Base-by-base conservation (phyloP, 1,140 invertebrate species). In the Dreissena rostriformis region DNA sequence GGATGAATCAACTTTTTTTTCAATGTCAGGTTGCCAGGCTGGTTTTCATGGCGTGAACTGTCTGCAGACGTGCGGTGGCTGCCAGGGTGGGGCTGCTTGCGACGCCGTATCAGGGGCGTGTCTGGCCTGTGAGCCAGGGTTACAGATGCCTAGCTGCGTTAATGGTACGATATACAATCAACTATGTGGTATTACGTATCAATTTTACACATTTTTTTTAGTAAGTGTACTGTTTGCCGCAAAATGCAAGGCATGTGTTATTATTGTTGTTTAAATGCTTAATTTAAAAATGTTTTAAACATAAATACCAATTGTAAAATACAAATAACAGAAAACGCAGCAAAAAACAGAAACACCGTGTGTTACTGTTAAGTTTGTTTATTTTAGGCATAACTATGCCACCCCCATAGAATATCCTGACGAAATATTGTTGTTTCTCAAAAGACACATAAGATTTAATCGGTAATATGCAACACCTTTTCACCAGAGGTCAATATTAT, bases 51-150 rank as follows among this genome's bases (percentile, higher is more conserved):
- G 77, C 52, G 4, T 10, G 11, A 61, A 71, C 39, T 80, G 77
- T 71, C 10, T 52, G 24, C 22, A 57, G 49, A 12, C 66, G 6
- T 80, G 77, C 71, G 77, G 77, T n/a, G 7, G 29, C 15, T 80
- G 77, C 51, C 24, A 52, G 52, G 24, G n/a, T 61, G 65, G 51
- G 15, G 77, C 12, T 11, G 4, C 53, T 29, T 80, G 77, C 61
- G 22, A 72, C 57, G 17, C 66, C 5, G 52, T 80, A 4, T 57
- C 22, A 14, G 77, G 77, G 22, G 66, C 49, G 12, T 80, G 77
- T 63, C 77, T 61, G 26, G 52, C 29, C 12, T 80, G 77, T 70
- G n/a, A 24, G 7, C 22, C 66, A n/a, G 77, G 77, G 19, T 80
- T 66, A 53, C 14, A 53, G 22, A 19, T 24, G 19, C n/a, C 19